Evolutionary conservation across 1,140 invertebrate species (phyloP), one percentile per base, ranked within the genome.

Genomic region (Grapholita molesta): DNA sequence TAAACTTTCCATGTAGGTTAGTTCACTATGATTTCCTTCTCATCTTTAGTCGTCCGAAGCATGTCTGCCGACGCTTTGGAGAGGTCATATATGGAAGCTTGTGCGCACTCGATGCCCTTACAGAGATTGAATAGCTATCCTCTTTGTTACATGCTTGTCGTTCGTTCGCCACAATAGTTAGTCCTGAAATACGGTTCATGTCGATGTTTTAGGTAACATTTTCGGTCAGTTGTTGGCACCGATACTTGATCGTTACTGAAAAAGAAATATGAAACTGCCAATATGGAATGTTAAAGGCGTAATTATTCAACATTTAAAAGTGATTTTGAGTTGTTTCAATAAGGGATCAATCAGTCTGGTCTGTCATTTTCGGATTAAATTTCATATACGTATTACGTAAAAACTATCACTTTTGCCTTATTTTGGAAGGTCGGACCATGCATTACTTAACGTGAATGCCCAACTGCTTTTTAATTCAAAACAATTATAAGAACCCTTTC

Each of bases 401-500:
- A 30, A 15, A 28, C 55, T 61, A 61, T 61, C 55, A 61, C 25
- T 61, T 61, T 30, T 21, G 55, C n/a, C 24, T 61, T 15, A 30
- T n/a, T n/a, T n/a, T n/a, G n/a, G n/a, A n/a, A n/a, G 30, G n/a
- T 28, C n/a, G 55, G 25, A 61, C 28, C 25, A 23, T 6, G 24
- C 18, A 32, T 42, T 64, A 38, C 55, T 33, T 42, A 67, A 66
- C 48, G 57, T 24, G 64, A 57, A 55, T 52, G 52, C 53, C 61
- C 24, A 55, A 32, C 68, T 53, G 53, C 68, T 67, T 69, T 74
- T 24, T 68, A 69, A 74, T 80, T 69, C 77, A 79, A 73, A 73
- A 76, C n/a, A n/a, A n/a, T n/a, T n/a, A 66, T 73, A 73, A 77
- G 75, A 77, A 69, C 53, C 72, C 68, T 70, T 71, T 64, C 70